These are phyloP conservation scores for Paguma larvata DNA, from an alignment of 2,797 vertebrate species.

Conservation along the genomic window DNA sequence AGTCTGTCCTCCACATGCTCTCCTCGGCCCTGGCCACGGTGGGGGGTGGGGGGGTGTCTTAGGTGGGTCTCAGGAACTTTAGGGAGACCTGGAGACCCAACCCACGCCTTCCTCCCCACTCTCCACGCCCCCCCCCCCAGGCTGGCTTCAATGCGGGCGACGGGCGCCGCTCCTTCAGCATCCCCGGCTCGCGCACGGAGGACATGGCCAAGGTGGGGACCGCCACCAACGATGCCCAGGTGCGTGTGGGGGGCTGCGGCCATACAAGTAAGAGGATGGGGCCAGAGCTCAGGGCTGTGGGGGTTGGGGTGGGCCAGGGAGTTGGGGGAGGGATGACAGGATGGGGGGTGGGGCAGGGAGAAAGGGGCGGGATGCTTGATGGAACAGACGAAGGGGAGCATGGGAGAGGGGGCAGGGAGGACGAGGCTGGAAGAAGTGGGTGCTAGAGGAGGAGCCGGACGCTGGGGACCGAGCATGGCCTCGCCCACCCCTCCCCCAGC, in stretches of 20 bases:
- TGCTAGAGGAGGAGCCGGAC: too few species aligned
- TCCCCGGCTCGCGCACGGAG: constrained; percentile 97
- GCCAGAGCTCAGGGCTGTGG: constrained; percentile 84
- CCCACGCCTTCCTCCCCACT: background rate
- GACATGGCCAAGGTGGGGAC: constrained; percentile 95
- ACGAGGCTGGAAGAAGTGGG: too few species aligned
- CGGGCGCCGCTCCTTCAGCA: constrained; percentile 98
- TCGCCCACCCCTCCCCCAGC: background rate
- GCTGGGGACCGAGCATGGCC: too few species aligned
- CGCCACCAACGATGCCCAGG: constrained; percentile 97
- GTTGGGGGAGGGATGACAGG: background rate
- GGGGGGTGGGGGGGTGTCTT: too few species aligned
- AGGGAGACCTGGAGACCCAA: background rate
- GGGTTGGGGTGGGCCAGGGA: background rate
- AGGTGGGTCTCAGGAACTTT: fast-evolving
- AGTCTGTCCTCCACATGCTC: background rate
- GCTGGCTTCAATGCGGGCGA: constrained; percentile 99
- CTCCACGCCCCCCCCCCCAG: constrained; percentile 89
- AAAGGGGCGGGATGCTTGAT: too few species aligned
- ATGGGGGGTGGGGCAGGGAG: background rate
- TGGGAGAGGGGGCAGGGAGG: background rate
- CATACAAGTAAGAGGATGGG: constrained; percentile 93
- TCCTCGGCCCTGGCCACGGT: background rate
- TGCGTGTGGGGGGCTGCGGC: constrained; percentile 98
- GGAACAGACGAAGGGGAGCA: too few species aligned